These are phyloP conservation scores for Cheilosia urbana DNA, from an alignment of 2,888 invertebrate genomes.

Conservation along the genomic window DNA sequence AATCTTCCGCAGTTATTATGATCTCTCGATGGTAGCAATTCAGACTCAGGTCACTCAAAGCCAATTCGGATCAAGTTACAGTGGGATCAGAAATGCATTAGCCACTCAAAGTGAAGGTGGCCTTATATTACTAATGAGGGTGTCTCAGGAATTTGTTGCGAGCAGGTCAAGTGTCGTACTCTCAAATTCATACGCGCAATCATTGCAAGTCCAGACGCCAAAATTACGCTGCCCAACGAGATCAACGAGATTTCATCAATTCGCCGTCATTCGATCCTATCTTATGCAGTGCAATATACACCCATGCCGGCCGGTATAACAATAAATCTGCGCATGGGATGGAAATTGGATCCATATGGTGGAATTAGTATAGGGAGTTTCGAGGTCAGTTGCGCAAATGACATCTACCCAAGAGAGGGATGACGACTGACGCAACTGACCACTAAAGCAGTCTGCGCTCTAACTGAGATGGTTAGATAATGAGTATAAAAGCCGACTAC, in stretches of 20 bases:
- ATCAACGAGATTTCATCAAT: conserved; percentile 62
- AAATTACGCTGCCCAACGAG: conserved; percentile 39
- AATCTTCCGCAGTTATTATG: conserved; percentile 43
- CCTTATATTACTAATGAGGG: conserved; percentile 26
- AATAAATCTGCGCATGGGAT: conserved; percentile 11
- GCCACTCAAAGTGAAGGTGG: conserved; percentile 46
- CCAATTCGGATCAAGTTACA: conserved; percentile 46
- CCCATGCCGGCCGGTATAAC: conserved; percentile 41
- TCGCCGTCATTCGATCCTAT: conserved; percentile 48
- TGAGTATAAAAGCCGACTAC: conserved; percentile 59
- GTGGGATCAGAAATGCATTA: conserved; percentile 17
- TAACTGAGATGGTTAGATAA: conserved; percentile 11
- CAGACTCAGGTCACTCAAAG: conserved; percentile 31
- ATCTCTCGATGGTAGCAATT: neutral
- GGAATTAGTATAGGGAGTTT: conserved; percentile 51
- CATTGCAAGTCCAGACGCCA: conserved; percentile 47
- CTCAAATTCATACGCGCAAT: conserved; percentile 42
- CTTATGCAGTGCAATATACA: conserved; percentile 44
- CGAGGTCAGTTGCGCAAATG: conserved; percentile 59
- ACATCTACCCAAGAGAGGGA: conserved; percentile 27
- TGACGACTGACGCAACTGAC: conserved; percentile 33
- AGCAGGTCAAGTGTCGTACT: conserved; percentile 34
- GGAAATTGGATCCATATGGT: conserved; percentile 58
- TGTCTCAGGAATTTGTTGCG: conserved; percentile 32
- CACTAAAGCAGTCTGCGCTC: conserved; percentile 9